Percentiles rank a stretch among this genome's conserved stretches.
Evolutionary conservation across 2,888 invertebrate genomes (phyloP).

Genomic region (Ptychoptera contaminata): DNA sequence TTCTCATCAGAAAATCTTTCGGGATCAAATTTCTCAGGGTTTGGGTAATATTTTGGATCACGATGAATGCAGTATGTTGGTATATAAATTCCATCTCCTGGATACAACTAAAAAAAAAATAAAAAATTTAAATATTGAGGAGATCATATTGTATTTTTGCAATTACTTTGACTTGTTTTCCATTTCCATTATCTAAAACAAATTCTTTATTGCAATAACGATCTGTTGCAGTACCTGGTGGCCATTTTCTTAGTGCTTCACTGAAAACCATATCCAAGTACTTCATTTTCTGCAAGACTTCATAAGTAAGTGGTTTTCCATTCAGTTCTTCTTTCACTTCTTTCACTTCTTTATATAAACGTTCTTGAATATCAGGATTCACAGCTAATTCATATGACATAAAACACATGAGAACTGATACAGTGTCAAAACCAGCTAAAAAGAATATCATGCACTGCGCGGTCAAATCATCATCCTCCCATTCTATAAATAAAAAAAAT

Average conservation of each 20-base stretch:
- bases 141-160: neutral
- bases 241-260: conserved; percentile 37
- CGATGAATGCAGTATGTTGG: conserved; percentile 5
- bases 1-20: conserved; percentile 39
- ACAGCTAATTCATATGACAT: conserved; percentile 39
- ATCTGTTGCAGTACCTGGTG: conserved; percentile 31
- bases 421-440: conserved; percentile 39
- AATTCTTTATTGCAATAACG: conserved; percentile 35
- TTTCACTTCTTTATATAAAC: conserved; percentile 37
- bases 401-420: conserved; percentile 32
- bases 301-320: conserved; percentile 36
- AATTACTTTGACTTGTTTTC: neutral
- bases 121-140: neutral
- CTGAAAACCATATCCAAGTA: conserved; percentile 37
- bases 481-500: conserved; percentile 12
- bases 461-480: conserved; percentile 36
- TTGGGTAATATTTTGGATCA: conserved; percentile 8
- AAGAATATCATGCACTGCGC: conserved; percentile 42
- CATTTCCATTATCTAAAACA: neutral
- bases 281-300: conserved; percentile 37
- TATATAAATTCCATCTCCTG: neutral
- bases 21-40: conserved; percentile 32
- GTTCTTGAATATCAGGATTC: conserved; percentile 40
- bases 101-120: neutral
- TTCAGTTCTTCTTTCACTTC: conserved; percentile 29